phyloP scores from a whole-genome alignment of 2,888 invertebrate species.

The Dasysyrphus albostriatus region DNA sequence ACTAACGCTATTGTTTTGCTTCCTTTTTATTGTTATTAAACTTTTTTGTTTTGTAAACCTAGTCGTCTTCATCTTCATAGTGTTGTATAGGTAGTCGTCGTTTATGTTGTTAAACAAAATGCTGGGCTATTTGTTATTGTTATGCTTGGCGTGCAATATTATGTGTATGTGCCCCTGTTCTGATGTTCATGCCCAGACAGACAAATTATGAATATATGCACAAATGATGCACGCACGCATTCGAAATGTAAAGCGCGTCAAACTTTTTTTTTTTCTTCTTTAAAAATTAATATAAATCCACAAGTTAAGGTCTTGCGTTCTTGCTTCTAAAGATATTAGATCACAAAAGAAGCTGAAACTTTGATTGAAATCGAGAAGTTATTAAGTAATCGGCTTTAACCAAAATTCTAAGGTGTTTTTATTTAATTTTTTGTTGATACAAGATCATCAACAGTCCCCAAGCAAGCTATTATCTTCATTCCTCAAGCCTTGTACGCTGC shows the following conservation, averaged over 20 bases:
- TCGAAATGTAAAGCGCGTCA: conserved; percentile 48
- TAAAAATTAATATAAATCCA: background rate
- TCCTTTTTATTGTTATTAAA: conserved; percentile 53
- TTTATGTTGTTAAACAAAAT: conserved; percentile 53
- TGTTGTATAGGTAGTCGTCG: background rate
- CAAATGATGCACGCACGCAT: conserved; percentile 53
- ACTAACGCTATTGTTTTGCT: conserved; percentile 56
- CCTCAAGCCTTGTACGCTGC: no score
- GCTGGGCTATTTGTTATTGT: conserved; percentile 59
- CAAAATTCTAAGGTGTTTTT: no score
- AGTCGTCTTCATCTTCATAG: conserved; percentile 6
- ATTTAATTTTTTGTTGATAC: no score
- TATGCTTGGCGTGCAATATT: conserved; percentile 59
- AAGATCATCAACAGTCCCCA: no score
- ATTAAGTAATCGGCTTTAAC: no score
- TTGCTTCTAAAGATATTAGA: background rate
- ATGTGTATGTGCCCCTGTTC: conserved; percentile 38
- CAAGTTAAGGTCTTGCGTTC: background rate
- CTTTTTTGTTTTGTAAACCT: conserved; percentile 25
- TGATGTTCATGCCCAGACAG: conserved; percentile 10
- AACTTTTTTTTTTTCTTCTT: conserved; percentile 4
- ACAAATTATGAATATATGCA: conserved; percentile 59
- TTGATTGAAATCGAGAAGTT: no score
- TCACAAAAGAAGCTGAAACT: background rate
- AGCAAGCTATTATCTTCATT: no score